Evolutionary conservation across 2,888 invertebrate genomes (phyloP), one percentile per base, ranked within the genome.

Genomic region (Synergus japonicus): DNA sequence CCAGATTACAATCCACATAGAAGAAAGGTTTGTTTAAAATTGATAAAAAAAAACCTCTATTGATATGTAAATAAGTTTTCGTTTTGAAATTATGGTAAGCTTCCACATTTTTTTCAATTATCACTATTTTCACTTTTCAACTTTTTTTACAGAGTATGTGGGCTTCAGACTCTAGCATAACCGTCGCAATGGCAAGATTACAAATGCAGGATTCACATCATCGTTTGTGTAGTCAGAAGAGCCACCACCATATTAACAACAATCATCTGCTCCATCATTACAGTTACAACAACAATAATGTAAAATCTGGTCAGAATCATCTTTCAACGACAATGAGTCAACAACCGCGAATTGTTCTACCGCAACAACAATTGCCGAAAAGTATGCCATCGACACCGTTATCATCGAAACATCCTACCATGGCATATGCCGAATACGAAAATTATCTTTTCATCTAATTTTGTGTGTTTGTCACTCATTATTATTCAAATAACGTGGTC

Each of bases 1-100:
- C 96, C 96, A 0, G 96, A 96, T 84, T 96, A 96, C 86, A 94
- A 95, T 79, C 95, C 95, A 29, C 93, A 92, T 78, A 89, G 91
- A 84, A 88, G 91, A 88, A 92, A 90, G 91, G 92, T 92, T 84
- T 37, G 77, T 80, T 49, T 49, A 67, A 5, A 5, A 37, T 37
- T 37, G 29, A 29, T 37, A 37, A 37, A 37, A 37, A 37, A 37
- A 37, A 5, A 37, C 37, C 37, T 7, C 37, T 37, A 37, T 37
- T 37, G 37, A 37, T 37, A 37, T 37, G 5, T 7, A 37, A 37
- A 37, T 37, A 5, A 37, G 5, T 37, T 37, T 37, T 37, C 37
- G 37, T 37, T 37, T 37, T 5, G 37, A 37, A 37, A 37, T 37
- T 37, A 37, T 37, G 37, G 37, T 37, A 37, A 37, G 5, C 37